phyloP scores from a whole-genome alignment of 2,113 vertebrate genomes.

The Pterocles burchelli region DNA sequence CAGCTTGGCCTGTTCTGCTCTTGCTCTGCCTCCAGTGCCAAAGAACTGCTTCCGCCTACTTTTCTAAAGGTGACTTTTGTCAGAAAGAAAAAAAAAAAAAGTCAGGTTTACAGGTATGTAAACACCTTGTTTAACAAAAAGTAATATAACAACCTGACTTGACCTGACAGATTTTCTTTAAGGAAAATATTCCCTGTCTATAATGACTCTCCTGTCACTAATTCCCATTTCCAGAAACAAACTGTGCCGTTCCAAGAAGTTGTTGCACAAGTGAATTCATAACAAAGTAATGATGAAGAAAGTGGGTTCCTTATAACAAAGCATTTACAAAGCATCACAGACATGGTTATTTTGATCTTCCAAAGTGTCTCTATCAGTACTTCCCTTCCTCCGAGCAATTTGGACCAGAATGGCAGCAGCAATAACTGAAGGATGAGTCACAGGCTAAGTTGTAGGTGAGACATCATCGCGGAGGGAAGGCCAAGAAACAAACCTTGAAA shows the following conservation, averaged over 20 bases:
- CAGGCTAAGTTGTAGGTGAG: slow-evolving; percentile 41
- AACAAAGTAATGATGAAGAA: slow-evolving; percentile 51
- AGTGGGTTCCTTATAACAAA: slow-evolving; percentile 19
- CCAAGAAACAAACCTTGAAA: slow-evolving; percentile 33
- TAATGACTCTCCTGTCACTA: slow-evolving; percentile 44
- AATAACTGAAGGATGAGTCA: slow-evolving; percentile 68
- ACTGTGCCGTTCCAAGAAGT: slow-evolving; percentile 18
- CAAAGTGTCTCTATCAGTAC: slow-evolving; percentile 45
- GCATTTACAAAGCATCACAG: slow-evolving; percentile 38
- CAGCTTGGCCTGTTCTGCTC: not conserved
- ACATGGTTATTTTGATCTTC: slow-evolving; percentile 56
- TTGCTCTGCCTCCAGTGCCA: not conserved
- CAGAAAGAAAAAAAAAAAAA: not conserved
- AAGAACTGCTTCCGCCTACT: slow-evolving; percentile 2
- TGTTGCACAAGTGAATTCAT: slow-evolving; percentile 54
- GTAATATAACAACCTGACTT: slow-evolving; percentile 34
- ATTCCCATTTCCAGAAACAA: slow-evolving; percentile 40
- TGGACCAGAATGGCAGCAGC: slow-evolving; percentile 61
- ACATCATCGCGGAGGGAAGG: not conserved
- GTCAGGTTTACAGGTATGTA: slow-evolving; percentile 62
- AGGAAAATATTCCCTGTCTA: not conserved
- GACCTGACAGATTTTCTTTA: slow-evolving; percentile 34
- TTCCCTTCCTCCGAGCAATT: slow-evolving; percentile 61
- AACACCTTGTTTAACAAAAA: slow-evolving; percentile 64
- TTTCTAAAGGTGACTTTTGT: slow-evolving; percentile 17